Conservation (phyloP, 1,140 invertebrate species). For the Caenorhabditis latens region DNA sequence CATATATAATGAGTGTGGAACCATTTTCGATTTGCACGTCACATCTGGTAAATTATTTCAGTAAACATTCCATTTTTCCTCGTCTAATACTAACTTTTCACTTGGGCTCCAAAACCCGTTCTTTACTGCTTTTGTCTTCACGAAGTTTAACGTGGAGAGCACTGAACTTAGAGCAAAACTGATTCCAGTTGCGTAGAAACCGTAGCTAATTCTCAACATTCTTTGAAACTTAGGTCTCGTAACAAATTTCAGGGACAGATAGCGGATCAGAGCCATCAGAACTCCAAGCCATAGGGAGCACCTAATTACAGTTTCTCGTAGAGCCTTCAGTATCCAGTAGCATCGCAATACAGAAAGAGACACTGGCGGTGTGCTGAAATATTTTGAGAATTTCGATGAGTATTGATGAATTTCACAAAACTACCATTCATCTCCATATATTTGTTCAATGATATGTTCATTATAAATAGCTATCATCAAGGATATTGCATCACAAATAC, state of each 20-base stretch:
- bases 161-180: not conserved
- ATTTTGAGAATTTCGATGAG: no score
- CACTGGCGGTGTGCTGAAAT: not conserved
- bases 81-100: not conserved
- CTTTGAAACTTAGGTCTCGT: not conserved
- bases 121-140: not conserved
- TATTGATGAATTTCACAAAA: no score
- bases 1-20: not conserved
- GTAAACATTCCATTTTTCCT: not conserved
- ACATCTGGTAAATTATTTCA: not conserved
- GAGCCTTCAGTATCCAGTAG: not conserved
- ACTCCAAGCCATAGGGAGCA: not conserved
- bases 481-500: not conserved
- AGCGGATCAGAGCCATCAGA: not conserved
- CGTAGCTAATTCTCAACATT: not conserved
- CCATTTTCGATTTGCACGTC: not conserved
- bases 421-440: not conserved
- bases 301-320: not conserved
- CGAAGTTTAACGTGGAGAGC: not conserved
- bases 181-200: not conserved
- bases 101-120: not conserved
- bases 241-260: not conserved
- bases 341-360: not conserved
- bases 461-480: not conserved
- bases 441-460: not conserved